Conservation (phyloP, 2,113 vertebrate genomes). For the Nestor notabilis region DNA sequence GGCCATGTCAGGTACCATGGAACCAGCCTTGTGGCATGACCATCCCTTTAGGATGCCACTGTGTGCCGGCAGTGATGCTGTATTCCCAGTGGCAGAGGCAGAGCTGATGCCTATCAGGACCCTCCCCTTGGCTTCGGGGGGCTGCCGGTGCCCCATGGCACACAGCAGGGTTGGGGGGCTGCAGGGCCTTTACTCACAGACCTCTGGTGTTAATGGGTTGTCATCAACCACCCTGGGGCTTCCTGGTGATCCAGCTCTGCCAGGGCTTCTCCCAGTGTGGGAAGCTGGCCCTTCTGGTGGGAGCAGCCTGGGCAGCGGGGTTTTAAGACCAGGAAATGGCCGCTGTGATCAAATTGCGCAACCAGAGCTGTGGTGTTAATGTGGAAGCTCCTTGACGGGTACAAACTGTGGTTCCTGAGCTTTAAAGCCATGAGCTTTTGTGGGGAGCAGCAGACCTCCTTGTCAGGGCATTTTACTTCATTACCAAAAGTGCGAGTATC, state of each 20-base stretch:
- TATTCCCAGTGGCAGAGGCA: background rate
- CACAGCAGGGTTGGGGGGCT: background rate
- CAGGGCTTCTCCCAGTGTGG: background rate
- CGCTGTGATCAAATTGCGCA: rapidly evolving
- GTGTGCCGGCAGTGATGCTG: rapidly evolving
- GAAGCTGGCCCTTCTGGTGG: background rate
- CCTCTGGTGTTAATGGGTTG: background rate
- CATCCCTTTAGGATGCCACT: rapidly evolving
- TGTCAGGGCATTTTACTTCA: background rate
- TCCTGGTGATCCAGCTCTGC: background rate
- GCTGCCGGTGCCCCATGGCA: no score
- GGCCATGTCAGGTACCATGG: background rate
- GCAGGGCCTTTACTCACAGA: no score
- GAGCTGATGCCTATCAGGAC: background rate
- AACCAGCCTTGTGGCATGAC: background rate
- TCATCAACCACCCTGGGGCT: background rate
- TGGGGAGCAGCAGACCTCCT: background rate
- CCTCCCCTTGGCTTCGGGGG: background rate
- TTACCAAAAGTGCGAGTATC: background rate
- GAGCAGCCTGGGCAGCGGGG: rapidly evolving
- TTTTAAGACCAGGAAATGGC: background rate
- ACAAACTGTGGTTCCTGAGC: rapidly evolving
- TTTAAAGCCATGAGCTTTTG: background rate
- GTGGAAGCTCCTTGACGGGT: background rate
- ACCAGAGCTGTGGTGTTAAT: rapidly evolving